These are phyloP conservation scores for Cheilosia soror DNA, from an alignment of 2,888 invertebrate species.

Conservation along the genomic window DNA sequence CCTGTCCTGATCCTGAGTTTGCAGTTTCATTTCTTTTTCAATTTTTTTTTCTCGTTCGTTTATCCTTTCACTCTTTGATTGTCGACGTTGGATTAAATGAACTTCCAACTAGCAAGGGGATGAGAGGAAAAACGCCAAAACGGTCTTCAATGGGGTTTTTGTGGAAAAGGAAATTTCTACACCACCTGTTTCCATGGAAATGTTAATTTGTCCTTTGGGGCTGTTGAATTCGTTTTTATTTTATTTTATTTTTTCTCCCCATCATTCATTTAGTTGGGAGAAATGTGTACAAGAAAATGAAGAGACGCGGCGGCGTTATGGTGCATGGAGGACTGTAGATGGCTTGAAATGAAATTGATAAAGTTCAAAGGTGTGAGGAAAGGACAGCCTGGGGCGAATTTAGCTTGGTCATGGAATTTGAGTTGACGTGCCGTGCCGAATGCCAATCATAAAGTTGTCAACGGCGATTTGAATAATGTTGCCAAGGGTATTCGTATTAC, in stretches of 20 bases:
- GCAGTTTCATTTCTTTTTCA: conserved; percentile 20
- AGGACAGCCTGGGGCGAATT: too few relatives aligned
- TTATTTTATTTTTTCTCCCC: neutral
- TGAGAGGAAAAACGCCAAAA: conserved; percentile 12
- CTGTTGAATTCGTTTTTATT: neutral
- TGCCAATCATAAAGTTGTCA: neutral
- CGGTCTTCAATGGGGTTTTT: neutral
- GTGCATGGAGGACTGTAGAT: too few relatives aligned
- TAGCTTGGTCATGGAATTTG: neutral
- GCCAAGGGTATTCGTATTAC: too few relatives aligned
- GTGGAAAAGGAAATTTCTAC: neutral
- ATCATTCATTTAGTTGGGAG: neutral
- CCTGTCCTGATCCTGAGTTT: conserved; percentile 23
- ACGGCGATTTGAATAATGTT: too few relatives aligned
- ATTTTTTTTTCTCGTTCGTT: conserved; percentile 14
- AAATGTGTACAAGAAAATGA: neutral
- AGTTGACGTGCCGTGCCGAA: neutral
- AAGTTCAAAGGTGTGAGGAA: neutral
- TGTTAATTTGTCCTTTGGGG: conserved; percentile 35
- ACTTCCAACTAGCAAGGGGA: conserved; percentile 4
- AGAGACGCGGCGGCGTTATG: neutral
- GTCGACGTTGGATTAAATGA: conserved; percentile 49
- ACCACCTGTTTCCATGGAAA: conserved; percentile 37
- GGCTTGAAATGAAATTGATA: conserved; percentile 10
- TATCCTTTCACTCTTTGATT: conserved; percentile 26